Evolutionary conservation across 2,797 vertebrate genomes (phyloP).

Genomic region (Leptodactylus fallax): DNA sequence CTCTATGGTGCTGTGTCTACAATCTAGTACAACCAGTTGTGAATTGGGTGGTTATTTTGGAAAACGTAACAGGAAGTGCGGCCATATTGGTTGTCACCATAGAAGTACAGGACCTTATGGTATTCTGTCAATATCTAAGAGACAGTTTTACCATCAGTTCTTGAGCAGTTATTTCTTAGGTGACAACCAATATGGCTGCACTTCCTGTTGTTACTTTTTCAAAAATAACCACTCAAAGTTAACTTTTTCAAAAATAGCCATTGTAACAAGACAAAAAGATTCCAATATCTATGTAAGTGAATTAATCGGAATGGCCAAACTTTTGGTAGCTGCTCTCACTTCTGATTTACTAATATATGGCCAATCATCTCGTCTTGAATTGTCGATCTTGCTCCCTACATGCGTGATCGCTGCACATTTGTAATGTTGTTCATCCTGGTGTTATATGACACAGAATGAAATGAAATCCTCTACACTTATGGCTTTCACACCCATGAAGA

Average conservation of each 20-base stretch:
- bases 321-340: not conserved
- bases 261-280: not conserved
- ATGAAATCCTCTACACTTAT: slow-evolving; percentile 15
- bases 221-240: no score
- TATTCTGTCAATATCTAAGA: no score
- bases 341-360: not conserved
- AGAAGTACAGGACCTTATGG: no score
- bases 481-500: slow-evolving; percentile 13
- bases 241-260: not conserved
- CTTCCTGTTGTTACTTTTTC: no score
- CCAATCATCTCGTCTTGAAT: not conserved
- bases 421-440: not conserved
- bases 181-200: not conserved
- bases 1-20: no score
- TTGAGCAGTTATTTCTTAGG: not conserved
- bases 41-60: no score
- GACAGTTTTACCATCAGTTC: not conserved
- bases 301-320: not conserved
- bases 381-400: not conserved
- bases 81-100: no score
- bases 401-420: not conserved
- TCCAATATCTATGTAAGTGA: no score
- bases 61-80: no score
- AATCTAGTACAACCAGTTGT: no score
- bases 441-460: slow-evolving; percentile 21